Evolutionary conservation across 2,113 vertebrate genomes (phyloP).

Genomic region (Ameiurus melas): DNA sequence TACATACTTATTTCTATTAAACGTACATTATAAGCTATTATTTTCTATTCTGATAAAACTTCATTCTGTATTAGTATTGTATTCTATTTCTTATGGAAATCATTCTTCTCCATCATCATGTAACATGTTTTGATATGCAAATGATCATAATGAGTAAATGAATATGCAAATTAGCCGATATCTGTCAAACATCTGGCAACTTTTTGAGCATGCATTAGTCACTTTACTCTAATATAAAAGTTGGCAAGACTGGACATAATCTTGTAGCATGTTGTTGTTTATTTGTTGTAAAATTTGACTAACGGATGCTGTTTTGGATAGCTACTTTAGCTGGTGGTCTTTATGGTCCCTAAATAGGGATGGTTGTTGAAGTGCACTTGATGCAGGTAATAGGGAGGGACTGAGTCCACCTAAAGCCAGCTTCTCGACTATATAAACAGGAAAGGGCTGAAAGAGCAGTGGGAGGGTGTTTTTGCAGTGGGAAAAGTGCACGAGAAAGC

Average conservation of each 20-base stretch:
- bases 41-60: neutral
- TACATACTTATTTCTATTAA: neutral
- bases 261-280: neutral
- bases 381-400: constrained; percentile 44
- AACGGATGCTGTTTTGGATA: no score
- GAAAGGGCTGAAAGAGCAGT: constrained; percentile 5
- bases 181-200: neutral
- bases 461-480: constrained; percentile 15
- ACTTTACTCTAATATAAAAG: neutral
- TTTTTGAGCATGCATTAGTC: neutral
- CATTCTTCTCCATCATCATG: neutral
- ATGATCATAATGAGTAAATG: neutral
- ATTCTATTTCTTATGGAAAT: neutral
- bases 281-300: neutral
- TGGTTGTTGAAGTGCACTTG: neutral
- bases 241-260: neutral
- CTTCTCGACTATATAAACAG: constrained; percentile 44
- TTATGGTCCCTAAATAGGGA: neutral
- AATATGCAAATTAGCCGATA: neutral
- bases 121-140: neutral
- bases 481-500: constrained; percentile 20
- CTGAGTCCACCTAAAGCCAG: constrained; percentile 39
- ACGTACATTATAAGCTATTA: neutral
- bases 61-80: neutral
- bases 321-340: neutral